Base-by-base conservation (phyloP, 2,113 vertebrate genomes). In the Paracyprichromis sp. region DNA sequence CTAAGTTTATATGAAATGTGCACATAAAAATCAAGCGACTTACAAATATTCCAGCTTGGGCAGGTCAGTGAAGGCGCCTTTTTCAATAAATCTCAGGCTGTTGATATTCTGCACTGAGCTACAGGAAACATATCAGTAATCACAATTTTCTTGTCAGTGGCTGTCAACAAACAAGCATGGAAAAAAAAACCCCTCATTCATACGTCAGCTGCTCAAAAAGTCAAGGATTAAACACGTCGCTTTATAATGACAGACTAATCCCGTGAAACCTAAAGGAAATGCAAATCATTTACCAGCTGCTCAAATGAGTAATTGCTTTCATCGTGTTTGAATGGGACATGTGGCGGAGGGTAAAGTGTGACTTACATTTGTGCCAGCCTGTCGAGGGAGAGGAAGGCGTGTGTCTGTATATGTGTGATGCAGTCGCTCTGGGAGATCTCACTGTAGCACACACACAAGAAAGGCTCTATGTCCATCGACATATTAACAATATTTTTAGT, bases 311-410 rank as follows among this genome's bases (percentile, higher is more conserved):
- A 86, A 88, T 78, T 69, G 63, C 83, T 83, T 80, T 84, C 16
- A 38, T 56, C 7, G 6, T 43, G 36, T 43, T 38, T 83, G 85
- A 85, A 85, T 63, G n/a, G 80, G 82, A 84, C 9, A 45, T 66
- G 34, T 76, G 69, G 45, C 21, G 76, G 63, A 82, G 86, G 80
- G 71, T 21, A 34, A 63, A 38, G 59, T 53, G 79, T 76, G 47
- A 95, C 98, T 98, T 97, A 98, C 98, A 98, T 97, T 97, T 99
- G 96, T 90, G 95, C 94, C 93, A 99, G 93, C 92, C 94, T 96
- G 92, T 95, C 94, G 84, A 99, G 97, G 92, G 90, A 97, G 90
- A 98, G 94, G 95, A 99, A 99, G 38, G 98, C 98, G 1, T 96
- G 95, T 8, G 93, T 92, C 94, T 96, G 96, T 89, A 98, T 97